Evolutionary conservation across 2,888 invertebrate species (phyloP).

Genomic region (Stramonita haemastoma): DNA sequence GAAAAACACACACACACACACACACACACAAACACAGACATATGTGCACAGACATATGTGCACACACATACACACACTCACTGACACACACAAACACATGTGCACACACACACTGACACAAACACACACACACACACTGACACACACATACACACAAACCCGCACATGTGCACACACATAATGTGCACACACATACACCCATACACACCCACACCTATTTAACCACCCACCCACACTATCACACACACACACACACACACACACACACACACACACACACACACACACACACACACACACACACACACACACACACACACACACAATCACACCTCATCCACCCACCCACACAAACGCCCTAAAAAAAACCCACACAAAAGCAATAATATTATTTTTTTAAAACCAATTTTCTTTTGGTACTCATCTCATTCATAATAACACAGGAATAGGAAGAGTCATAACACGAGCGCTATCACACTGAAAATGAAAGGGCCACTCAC

Average conservation of each 20-base stretch:
- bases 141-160: not conserved
- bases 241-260: conserved; percentile 6
- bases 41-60: not conserved
- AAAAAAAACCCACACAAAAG: too few relatives aligned
- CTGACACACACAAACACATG: not conserved
- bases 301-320: not conserved
- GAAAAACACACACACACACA: too few relatives aligned
- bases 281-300: not conserved
- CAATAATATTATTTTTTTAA: not conserved
- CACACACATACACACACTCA: not conserved
- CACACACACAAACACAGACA: not conserved
- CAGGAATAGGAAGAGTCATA: too few relatives aligned
- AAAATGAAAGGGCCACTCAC: too few relatives aligned
- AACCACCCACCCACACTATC: not conserved
- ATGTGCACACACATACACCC: not conserved
- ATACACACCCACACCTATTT: not conserved
- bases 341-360: too few relatives aligned
- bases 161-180: too few relatives aligned
- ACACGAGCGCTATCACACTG: too few relatives aligned
- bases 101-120: not conserved
- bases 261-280: conserved; percentile 6
- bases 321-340: too few relatives aligned
- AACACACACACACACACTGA: not conserved
- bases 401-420: too few relatives aligned
- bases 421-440: too few relatives aligned